Conservation (phyloP, 2,888 invertebrate species). For the Latrodectus elegans region DNA sequence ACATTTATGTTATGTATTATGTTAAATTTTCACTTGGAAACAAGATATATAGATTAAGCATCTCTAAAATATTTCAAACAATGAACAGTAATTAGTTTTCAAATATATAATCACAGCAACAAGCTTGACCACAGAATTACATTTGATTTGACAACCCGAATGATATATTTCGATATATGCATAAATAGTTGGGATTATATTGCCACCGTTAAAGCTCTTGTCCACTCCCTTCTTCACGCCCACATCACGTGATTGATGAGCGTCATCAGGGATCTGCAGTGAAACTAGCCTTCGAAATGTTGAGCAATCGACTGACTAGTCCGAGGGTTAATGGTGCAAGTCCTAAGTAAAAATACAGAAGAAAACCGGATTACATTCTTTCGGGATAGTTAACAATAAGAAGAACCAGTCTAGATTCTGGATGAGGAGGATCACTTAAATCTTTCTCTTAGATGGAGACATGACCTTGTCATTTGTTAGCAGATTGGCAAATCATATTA, state of each 20-base stretch:
- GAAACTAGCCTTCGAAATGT: slow-evolving; percentile 25
- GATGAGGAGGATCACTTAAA: slow-evolving; percentile 7
- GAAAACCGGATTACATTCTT: neutral
- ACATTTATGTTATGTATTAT: too few species aligned
- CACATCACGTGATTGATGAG: slow-evolving; percentile 49
- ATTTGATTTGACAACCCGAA: neutral
- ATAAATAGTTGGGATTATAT: slow-evolving; percentile 25
- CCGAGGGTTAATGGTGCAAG: slow-evolving; percentile 10
- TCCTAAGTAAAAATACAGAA: neutral
- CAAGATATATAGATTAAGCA: too few species aligned
- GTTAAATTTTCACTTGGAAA: too few species aligned
- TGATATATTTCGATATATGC: slow-evolving; percentile 9
- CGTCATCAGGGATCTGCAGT: slow-evolving; percentile 41
- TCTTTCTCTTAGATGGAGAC: slow-evolving; percentile 28
- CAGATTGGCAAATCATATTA: slow-evolving; percentile 23
- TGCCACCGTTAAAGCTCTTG: slow-evolving; percentile 20
- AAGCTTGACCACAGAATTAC: slow-evolving; percentile 33
- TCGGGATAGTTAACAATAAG: neutral
- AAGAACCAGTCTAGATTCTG: neutral
- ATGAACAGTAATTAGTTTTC: too few species aligned
- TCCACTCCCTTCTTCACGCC: slow-evolving; percentile 41
- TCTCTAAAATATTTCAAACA: too few species aligned
- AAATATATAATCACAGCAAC: neutral
- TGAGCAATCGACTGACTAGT: neutral
- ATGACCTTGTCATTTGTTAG: slow-evolving; percentile 20